Evolutionary conservation across 1,140 invertebrate species (phyloP).

Genomic region (Luehdorfia chinensis): DNA sequence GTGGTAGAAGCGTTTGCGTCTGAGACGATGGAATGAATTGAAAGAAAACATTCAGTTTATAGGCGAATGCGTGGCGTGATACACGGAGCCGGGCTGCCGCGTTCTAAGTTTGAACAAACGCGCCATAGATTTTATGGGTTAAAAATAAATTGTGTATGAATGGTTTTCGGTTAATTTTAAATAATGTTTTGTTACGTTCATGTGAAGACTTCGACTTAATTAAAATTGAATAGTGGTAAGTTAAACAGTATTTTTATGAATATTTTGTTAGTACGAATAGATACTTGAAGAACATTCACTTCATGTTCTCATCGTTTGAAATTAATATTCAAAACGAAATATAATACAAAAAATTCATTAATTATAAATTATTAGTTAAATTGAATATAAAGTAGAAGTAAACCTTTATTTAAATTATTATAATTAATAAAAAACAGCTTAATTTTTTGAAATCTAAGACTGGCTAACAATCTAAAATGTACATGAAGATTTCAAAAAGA

Average conservation of each 20-base stretch:
- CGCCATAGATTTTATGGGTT: slow-evolving; percentile 24
- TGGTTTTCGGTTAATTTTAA: slow-evolving; percentile 21
- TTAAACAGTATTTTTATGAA: background rate
- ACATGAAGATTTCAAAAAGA: too few relatives aligned
- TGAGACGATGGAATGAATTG: slow-evolving; percentile 28
- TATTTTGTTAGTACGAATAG: too few relatives aligned
- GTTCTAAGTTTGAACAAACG: slow-evolving; percentile 25
- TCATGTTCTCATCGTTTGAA: slow-evolving; percentile 6
- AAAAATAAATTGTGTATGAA: slow-evolving; percentile 8
- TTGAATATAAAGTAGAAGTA: too few relatives aligned
- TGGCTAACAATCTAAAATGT: too few relatives aligned
- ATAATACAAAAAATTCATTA: background rate
- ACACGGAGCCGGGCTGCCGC: slow-evolving; percentile 30
- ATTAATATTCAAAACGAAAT: background rate
- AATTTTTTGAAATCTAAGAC: too few relatives aligned
- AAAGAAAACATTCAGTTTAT: slow-evolving; percentile 51
- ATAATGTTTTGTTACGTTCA: slow-evolving; percentile 13
- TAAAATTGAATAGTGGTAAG: slow-evolving; percentile 2
- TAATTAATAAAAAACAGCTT: too few relatives aligned
- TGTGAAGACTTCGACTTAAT: background rate
- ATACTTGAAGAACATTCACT: slow-evolving; percentile 7
- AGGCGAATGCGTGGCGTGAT: slow-evolving; percentile 35
- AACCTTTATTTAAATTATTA: too few relatives aligned
- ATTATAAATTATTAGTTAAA: too few relatives aligned
- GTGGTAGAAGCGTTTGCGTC: slow-evolving; percentile 27